Conservation (phyloP, 2,888 invertebrate species). For the Tipula vernalis region DNA sequence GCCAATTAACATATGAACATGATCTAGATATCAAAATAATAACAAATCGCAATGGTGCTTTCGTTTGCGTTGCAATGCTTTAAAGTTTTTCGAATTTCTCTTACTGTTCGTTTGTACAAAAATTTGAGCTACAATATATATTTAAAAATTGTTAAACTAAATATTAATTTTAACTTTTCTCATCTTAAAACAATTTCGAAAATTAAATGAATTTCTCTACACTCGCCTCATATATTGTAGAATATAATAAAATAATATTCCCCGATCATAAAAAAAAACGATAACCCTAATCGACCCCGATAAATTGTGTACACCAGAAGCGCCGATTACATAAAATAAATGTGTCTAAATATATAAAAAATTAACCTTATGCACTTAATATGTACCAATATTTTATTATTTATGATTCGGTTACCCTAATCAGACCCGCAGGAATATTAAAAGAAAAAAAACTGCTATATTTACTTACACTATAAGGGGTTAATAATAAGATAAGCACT, state of each 20-base stretch:
- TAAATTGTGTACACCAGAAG: background rate
- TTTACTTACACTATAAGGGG: background rate
- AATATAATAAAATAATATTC: background rate
- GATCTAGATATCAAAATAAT: background rate
- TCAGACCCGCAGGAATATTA: slow-evolving; percentile 4
- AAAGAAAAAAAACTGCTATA: background rate
- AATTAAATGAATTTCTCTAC: background rate
- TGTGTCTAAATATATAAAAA: background rate
- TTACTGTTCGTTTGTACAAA: background rate
- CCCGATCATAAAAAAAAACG: background rate
- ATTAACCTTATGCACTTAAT: slow-evolving; percentile 4
- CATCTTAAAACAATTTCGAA: background rate
- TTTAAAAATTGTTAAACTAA: background rate
- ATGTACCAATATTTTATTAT: background rate
- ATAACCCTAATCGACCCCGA: background rate
- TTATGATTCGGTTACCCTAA: background rate
- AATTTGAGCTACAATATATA: background rate
- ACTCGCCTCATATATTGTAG: background rate
- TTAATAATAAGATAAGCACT: background rate
- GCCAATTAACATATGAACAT: too few species aligned
- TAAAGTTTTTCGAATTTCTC: background rate
- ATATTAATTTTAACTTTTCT: background rate
- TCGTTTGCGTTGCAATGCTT: background rate
- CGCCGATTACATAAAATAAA: background rate
- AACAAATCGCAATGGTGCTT: background rate